phyloP scores from a whole-genome alignment of 2,888 invertebrate species.

The Phytoseiulus persimilis region DNA sequence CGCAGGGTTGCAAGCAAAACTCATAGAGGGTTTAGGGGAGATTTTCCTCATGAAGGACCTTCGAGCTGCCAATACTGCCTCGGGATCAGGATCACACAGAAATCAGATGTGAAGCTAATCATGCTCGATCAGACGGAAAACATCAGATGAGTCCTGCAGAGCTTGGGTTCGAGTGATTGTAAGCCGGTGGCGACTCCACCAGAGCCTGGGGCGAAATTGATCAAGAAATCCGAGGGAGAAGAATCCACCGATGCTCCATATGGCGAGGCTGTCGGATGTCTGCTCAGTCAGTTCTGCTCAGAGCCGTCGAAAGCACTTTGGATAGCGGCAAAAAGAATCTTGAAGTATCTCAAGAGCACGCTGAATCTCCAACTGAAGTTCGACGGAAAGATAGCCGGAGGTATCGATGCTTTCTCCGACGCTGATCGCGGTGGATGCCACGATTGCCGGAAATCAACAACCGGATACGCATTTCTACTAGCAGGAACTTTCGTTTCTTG shows the following conservation, averaged over 20 bases:
- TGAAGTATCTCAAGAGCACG: constrained; percentile 39
- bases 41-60: not conserved
- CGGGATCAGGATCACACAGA: not conserved
- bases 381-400: too few relatives aligned
- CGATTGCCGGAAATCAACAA: constrained; percentile 41
- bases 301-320: constrained; percentile 16
- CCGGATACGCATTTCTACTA: not conserved
- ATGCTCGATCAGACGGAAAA: not conserved
- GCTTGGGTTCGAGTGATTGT: too few relatives aligned
- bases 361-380: not conserved
- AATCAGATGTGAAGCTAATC: not conserved
- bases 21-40: not conserved
- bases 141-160: too few relatives aligned
- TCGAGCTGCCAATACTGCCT: not conserved
- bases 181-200: not conserved
- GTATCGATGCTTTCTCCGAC: too few relatives aligned
- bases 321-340: constrained; percentile 11
- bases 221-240: not conserved
- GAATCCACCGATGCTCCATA: not conserved
- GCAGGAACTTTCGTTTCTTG: constrained; percentile 43
- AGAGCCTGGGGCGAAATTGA: not conserved
- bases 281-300: not conserved
- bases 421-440: constrained; percentile 43
- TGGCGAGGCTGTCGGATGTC: not conserved
- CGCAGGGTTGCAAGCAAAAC: not conserved